A percentile compares a stretch with the other conserved stretches of the same genome.
Conservation (phyloP, 2,888 invertebrate genomes). For the Heliconius ethilla region DNA sequence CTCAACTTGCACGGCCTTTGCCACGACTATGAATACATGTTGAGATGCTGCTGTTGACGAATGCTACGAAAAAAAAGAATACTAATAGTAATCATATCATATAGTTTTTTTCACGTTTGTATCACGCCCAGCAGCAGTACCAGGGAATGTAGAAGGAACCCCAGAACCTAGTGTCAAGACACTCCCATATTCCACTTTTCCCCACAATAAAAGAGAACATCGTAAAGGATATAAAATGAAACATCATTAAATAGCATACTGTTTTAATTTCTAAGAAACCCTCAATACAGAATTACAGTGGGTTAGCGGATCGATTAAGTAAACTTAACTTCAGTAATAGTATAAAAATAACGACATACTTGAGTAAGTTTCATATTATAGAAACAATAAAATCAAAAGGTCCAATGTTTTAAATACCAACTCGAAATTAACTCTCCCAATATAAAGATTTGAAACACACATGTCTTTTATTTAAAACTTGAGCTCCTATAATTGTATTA, state of each 20-base stretch:
- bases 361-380: constrained; percentile 60
- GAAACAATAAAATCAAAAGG: constrained; percentile 51
- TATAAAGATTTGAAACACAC: constrained; percentile 20
- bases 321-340: constrained; percentile 76
- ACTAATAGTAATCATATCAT: neutral
- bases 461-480: constrained; percentile 22
- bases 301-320: constrained; percentile 79
- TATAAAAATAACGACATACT: constrained; percentile 77
- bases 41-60: constrained; percentile 82
- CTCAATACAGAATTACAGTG: constrained; percentile 80
- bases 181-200: too few relatives aligned
- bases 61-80: neutral
- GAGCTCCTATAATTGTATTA: constrained; percentile 14
- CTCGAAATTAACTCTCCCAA: neutral
- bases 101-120: neutral
- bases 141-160: neutral
- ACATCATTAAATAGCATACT: constrained; percentile 78
- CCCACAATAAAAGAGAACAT: neutral
- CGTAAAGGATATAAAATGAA: constrained; percentile 62
- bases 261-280: constrained; percentile 82
- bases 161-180: neutral
- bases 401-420: constrained; percentile 51
- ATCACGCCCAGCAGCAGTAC: neutral
- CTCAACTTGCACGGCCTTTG: constrained; percentile 81
- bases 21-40: constrained; percentile 85